Base-by-base conservation (phyloP, 2,113 vertebrate genomes). In the Tinamus guttatus region DNA sequence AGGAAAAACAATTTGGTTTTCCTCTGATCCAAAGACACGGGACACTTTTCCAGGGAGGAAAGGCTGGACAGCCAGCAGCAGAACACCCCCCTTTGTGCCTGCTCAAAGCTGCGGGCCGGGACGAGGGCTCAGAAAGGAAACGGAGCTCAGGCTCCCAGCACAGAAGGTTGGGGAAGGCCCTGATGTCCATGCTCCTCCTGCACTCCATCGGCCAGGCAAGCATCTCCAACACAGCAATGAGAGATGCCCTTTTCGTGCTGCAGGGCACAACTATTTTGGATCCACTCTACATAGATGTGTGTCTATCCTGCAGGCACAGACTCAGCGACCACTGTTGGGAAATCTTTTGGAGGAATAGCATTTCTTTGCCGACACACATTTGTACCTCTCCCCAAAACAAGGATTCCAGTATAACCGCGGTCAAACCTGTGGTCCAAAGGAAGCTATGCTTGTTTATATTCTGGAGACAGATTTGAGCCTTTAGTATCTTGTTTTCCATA, bases 401-500 rank as follows among this genome's bases (percentile, higher is more conserved):
- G 91, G 81, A 40, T 80, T 45, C 85, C 96, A 95, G 89, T 96
- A 95, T 97, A 92, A 70, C 78, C 73, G 89, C 32, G 87, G 75
- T 93, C 87, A 87, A 62, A 94, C n/a, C 2, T n/a, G 87, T 77
- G 63, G 20, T 92, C 93, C 93, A 94, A 92, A 85, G 93, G 94
- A 96, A 96, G 91, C 71, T 95, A 28, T 77, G 93, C 78, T 95
- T 95, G 93, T 95, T 96, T 97, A 95, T 96, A 34, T 91, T 87
- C 91, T 91, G 95, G 85, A 94, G 71, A 59, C 78, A 89, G 43
- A 96, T 89, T 94, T 89, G 89, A 96, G 94, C 81, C 43, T 45
- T 95, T 38, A 85, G 91, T 93, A 95, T 94, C 96, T 97, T 95
- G 81, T 95, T 97, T 97, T 96, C 95, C 93, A 87, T 85, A 92